A percentile compares a stretch with the other conserved stretches of the same genome.
Evolutionary conservation across 2,113 vertebrate genomes (phyloP).

Genomic region (Melierax canorus): DNA sequence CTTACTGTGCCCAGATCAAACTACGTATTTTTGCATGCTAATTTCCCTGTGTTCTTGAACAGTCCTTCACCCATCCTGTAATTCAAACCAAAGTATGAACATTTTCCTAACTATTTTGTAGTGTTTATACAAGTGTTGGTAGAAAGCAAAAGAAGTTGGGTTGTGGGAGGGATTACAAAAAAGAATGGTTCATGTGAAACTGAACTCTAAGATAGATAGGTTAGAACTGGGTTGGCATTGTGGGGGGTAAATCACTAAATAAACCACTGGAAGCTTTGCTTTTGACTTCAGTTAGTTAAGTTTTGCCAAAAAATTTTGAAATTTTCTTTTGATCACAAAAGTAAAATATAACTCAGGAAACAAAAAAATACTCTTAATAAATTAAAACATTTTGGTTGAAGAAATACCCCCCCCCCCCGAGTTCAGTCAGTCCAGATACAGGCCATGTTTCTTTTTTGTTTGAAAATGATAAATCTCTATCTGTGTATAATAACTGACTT

Average conservation of each 20-base stretch:
- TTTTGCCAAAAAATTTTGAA: neutral
- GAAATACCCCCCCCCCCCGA: neutral
- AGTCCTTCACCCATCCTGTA: neutral
- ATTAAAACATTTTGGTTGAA: neutral
- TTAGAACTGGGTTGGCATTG: neutral
- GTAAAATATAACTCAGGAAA: neutral
- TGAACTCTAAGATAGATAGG: neutral
- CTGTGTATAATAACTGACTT: neutral
- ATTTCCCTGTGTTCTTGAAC: neutral
- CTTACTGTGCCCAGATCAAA: neutral
- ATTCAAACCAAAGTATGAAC: neutral
- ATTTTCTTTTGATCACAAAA: neutral
- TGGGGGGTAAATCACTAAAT: neutral
- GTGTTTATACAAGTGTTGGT: neutral
- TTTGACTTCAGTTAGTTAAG: neutral
- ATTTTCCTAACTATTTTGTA: neutral
- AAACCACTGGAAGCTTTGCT: neutral
- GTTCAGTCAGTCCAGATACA: neutral
- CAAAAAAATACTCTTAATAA: neutral
- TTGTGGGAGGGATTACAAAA: neutral
- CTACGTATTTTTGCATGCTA: accelerated
- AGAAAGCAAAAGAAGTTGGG: neutral
- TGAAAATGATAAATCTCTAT: neutral
- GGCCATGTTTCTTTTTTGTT: neutral
- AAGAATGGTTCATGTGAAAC: neutral